A percentile compares a stretch with the other conserved stretches of the same genome.
Conservation (phyloP, 92 coral and sea anemone genomes). For the Ricordea florida region DNA sequence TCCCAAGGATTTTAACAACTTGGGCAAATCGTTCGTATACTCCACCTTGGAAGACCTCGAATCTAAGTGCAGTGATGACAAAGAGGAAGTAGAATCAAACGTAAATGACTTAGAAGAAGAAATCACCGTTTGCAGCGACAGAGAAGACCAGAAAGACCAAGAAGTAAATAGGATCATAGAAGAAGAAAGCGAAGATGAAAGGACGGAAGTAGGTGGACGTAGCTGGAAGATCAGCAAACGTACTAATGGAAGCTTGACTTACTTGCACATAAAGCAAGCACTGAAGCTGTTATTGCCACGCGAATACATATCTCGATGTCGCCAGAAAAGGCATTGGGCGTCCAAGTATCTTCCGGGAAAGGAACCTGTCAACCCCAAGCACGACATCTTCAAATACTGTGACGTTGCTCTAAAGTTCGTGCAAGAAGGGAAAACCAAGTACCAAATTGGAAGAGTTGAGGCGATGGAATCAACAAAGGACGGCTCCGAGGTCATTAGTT, state of each 20-base stretch:
- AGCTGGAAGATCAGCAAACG: constrained; percentile 28
- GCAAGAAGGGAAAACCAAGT: neutral
- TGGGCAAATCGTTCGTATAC: neutral
- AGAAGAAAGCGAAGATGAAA: neutral
- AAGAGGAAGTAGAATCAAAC: neutral
- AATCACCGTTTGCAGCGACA: neutral
- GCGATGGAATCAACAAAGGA: constrained; percentile 20
- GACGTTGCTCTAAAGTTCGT: constrained; percentile 10
- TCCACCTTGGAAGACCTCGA: neutral
- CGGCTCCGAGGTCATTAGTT: constrained; percentile 6
- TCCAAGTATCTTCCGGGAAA: constrained; percentile 41
- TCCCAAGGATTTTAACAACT: constrained; percentile 23
- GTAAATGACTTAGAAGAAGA: neutral
- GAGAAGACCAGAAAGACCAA: neutral
- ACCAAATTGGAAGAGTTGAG: constrained; percentile 2
- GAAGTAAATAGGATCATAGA: too few species aligned
- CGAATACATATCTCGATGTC: constrained; percentile 19
- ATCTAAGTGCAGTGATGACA: neutral
- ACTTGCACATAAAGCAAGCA: constrained; percentile 36
- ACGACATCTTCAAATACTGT: constrained; percentile 22
- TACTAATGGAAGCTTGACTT: constrained; percentile 2
- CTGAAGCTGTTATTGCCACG: constrained; percentile 23
- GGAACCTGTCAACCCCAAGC: constrained; percentile 26
- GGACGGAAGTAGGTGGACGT: neutral
- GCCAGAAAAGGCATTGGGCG: constrained; percentile 37